Base-by-base conservation (phyloP, 2,888 invertebrate species). In the Drosophila recens region DNA sequence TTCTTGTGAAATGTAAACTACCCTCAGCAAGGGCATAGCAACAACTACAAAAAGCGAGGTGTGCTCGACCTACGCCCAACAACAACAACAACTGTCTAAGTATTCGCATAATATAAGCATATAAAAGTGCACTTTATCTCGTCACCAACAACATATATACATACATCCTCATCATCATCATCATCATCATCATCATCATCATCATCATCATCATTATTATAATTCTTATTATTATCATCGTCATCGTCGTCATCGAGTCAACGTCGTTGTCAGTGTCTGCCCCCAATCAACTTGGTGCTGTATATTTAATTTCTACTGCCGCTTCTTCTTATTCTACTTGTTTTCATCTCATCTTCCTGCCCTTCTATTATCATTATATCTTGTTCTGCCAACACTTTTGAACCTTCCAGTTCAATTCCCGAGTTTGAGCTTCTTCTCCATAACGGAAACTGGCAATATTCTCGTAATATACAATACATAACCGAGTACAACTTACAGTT, bases 41-140 rank as follows among this genome's bases (percentile, higher is more conserved):
- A 15, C 15, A 11, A 30, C 30, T 10, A 36, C n/a, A 75, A 51
- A 75, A 51, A 52, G 59, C 54, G 56, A 68, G 72, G 75, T 75
- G 67, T 68, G 67, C 61, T 52, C 78, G 73, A 78, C 75, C 75
- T 78, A 76, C 77, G 74, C 73, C 75, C 75, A 77, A 53, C 15
- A 2, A 43, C 11, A n/a, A 3, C 78, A 72, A 57, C 34, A 51
- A 51, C 1, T 15, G 57, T 67, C 45, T 69, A 57, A 56, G 63
- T 64, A 38, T 51, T 59, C 38, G 43, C 53, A 43, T 43, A 53
- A 58, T 70, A 34, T 56, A 59, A 52, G 56, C 45, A 53, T 49
- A 68, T 59, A 56, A 42, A 61, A 56, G 61, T 70, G 69, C 69
- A 69, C 43, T 61, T 70, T 38, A 42, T 9, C 36, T 15, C 53